Conservation (phyloP, 1,140 invertebrate species). For the Papilio polytes region DNA sequence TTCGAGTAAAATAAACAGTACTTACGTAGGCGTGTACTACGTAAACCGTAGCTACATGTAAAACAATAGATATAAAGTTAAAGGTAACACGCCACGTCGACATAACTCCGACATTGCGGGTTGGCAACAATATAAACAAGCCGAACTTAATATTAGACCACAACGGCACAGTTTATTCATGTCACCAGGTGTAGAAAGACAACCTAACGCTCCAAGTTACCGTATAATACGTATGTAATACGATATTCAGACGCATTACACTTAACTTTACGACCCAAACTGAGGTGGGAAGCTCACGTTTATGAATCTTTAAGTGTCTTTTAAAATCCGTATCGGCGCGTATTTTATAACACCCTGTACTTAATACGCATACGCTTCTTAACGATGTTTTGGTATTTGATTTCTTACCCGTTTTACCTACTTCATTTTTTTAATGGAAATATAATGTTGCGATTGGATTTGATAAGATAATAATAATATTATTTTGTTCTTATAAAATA, state of each 20-base stretch:
- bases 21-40: conserved; percentile 24
- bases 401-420: not conserved
- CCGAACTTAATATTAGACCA: conserved; percentile 68
- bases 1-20: conserved; percentile 30
- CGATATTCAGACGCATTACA: conserved; percentile 73
- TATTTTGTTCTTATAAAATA: not conserved
- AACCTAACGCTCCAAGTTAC: conserved; percentile 67
- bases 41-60: conserved; percentile 36
- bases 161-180: conserved; percentile 64
- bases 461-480: not conserved
- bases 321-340: conserved; percentile 69
- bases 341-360: conserved; percentile 48
- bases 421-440: not conserved
- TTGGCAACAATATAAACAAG: conserved; percentile 61
- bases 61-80: conserved; percentile 49
- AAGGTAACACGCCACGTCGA: conserved; percentile 53
- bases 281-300: conserved; percentile 72
- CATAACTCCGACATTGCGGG: conserved; percentile 48
- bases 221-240: conserved; percentile 69
- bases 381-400: conserved; percentile 25
- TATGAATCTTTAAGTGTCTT: conserved; percentile 80
- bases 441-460: too few species aligned
- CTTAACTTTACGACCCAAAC: conserved; percentile 75
- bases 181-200: conserved; percentile 74
- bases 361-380: conserved; percentile 30